A percentile compares a stretch with the other conserved stretches of the same genome.
phyloP scores from a whole-genome alignment of 2,113 vertebrate species.

The Tragelaphus buxtoni region DNA sequence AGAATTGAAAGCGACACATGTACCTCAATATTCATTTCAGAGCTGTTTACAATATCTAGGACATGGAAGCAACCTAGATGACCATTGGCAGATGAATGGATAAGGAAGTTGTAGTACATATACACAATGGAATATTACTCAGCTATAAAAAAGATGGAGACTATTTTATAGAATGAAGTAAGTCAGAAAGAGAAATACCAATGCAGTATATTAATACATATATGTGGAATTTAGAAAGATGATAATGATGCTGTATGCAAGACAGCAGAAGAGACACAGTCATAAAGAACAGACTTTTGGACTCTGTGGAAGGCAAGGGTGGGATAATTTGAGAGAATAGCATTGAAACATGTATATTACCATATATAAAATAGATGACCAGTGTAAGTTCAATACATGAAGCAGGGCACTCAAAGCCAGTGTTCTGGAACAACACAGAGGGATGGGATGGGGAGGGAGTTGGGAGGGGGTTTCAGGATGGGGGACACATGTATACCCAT shows the following conservation, averaged over 20 bases:
- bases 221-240: not conserved
- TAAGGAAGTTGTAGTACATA: not conserved
- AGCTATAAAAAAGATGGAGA: not conserved
- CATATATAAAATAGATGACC: not conserved
- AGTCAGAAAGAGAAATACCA: not conserved
- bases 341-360: not conserved
- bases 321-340: not conserved
- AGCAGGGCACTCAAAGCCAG: not conserved
- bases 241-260: not conserved
- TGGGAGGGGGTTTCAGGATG: not conserved
- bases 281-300: not conserved
- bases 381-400: not conserved
- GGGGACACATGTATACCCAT: not conserved
- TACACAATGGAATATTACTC: not conserved
- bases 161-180: not conserved
- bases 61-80: not conserved
- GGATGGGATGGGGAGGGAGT: not conserved
- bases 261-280: not conserved
- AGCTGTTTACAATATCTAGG: not conserved
- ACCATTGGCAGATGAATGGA: not conserved
- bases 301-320: not conserved
- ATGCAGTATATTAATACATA: not conserved
- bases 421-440: not conserved
- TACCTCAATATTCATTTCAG: not conserved
- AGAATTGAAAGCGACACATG: fast-evolving